phyloP scores from a whole-genome alignment of 2,888 invertebrate species.

The Drosophila parthenogenetica region DNA sequence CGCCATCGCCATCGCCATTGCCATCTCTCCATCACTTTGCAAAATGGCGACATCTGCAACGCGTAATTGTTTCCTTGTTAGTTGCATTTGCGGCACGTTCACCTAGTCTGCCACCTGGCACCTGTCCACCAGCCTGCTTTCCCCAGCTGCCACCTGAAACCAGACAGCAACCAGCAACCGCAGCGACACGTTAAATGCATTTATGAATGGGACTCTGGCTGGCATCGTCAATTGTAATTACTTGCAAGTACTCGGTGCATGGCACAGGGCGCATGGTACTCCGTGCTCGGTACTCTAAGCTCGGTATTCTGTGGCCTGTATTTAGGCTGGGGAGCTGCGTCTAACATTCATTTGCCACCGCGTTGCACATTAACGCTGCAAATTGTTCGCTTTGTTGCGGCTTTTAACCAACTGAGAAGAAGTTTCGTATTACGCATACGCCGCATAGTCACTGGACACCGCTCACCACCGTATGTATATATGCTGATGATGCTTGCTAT shows the following conservation, averaged over 20 bases:
- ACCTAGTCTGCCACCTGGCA: slow-evolving; percentile 49
- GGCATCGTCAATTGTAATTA: slow-evolving; percentile 79
- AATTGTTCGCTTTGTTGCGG: slow-evolving; percentile 80
- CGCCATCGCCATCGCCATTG: slow-evolving; percentile 1
- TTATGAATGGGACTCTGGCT: slow-evolving; percentile 72
- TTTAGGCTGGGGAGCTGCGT: slow-evolving; percentile 54
- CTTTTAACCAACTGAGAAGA: slow-evolving; percentile 33
- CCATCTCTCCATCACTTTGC: slow-evolving; percentile 21
- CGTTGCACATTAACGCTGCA: slow-evolving; percentile 71
- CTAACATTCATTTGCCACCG: slow-evolving; percentile 64
- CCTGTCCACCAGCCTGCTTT: background rate
- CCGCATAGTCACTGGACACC: slow-evolving; percentile 32
- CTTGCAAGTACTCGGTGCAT: slow-evolving; percentile 59
- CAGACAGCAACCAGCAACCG: slow-evolving; percentile 20
- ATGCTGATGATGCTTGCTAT: slow-evolving; percentile 55
- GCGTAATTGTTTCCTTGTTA: slow-evolving; percentile 82
- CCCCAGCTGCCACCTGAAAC: slow-evolving; percentile 10
- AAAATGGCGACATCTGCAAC: slow-evolving; percentile 59
- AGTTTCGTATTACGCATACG: slow-evolving; percentile 70
- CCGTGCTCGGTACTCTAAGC: slow-evolving; percentile 13
- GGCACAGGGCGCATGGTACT: background rate
- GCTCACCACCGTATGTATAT: background rate
- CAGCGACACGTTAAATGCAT: slow-evolving; percentile 81
- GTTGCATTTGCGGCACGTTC: slow-evolving; percentile 74
- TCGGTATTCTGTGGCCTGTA: slow-evolving; percentile 33